A percentile compares a stretch with the other conserved stretches of the same genome.
These are phyloP conservation scores for Pemphredon lugubris DNA, from an alignment of 2,888 invertebrate species.

Conservation along the genomic window DNA sequence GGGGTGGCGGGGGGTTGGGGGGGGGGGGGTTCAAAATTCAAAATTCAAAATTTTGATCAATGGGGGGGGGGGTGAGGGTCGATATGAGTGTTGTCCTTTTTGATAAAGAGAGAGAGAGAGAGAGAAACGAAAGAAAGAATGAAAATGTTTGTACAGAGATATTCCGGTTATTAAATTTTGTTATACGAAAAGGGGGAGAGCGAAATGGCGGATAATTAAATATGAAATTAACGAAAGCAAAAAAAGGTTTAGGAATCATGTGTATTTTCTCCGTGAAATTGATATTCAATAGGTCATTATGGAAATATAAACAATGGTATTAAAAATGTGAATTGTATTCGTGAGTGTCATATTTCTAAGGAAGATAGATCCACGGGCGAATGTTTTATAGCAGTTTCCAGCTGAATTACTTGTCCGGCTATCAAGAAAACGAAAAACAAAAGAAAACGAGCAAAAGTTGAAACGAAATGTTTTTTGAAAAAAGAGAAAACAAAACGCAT, in stretches of 20 bases:
- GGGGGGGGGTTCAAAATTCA: conserved; percentile 60
- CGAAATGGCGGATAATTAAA: conserved; percentile 31
- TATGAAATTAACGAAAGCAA: conserved; percentile 27
- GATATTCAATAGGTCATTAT: conserved; percentile 74
- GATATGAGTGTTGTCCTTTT: conserved; percentile 75
- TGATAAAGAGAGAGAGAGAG: conserved; percentile 73
- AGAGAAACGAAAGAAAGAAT: no score
- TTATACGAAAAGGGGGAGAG: conserved; percentile 69
- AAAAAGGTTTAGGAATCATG: conserved; percentile 74
- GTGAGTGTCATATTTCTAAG: conserved; percentile 81
- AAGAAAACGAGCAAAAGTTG: background rate
- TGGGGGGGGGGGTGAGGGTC: conserved; percentile 6
- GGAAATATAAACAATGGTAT: conserved; percentile 76
- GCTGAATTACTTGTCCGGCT: conserved; percentile 64
- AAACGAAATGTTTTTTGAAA: background rate
- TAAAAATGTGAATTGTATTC: conserved; percentile 79
- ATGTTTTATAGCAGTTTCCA: conserved; percentile 81
- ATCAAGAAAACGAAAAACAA: conserved; percentile 12
- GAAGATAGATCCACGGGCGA: conserved; percentile 81
- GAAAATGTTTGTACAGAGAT: conserved; percentile 80
- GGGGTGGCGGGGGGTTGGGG: background rate
- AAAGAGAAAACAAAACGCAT: conserved; percentile 4
- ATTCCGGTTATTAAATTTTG: conserved; percentile 81
- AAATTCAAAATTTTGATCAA: conserved; percentile 80
- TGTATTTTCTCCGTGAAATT: conserved; percentile 80